Evolutionary conservation across 2,888 invertebrate genomes (phyloP), one percentile per base, ranked within the genome.

Genomic region (Lycia hirtaria): DNA sequence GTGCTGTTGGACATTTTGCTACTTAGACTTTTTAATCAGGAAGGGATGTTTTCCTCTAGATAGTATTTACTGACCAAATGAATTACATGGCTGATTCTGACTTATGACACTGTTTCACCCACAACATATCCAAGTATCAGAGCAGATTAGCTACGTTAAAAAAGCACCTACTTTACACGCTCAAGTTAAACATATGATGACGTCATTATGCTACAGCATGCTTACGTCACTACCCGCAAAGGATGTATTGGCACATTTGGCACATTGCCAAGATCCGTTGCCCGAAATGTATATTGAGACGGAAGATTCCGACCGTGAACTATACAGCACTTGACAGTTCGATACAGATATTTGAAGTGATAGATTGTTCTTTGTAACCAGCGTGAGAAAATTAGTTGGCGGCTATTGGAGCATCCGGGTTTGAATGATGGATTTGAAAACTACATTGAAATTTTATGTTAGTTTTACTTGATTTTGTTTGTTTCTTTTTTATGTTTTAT

Each of bases 181-280:
- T 33, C 20, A 19, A 7, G 20, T 14, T 17, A 22, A 45, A 3
- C 28, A 6, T 32, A 40, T 20, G 33, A 28, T 53, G 35, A 38
- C 30, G 22, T 50, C 37, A 37, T 19, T 44, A 44, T 20, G 28
- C 19, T 37, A 32, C 44, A 32, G 30, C 30, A 44, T 19, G 44
- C 20, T 32, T 30, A 30, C 30, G 30, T 33, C 32, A 32, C 32
- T 32, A 12, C 38, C 38, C n/a, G 14, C 14, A 32, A 40, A 54
- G 48, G 48, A 55, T 55, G 37, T 1, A 20, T 50, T 56, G 56
- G 56, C 7, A 30, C 3, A 19, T 19, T 50, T 56, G 56, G 56
- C 7, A 30, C 3, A 19, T 19, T 22, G 49, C 56, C 56, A 56
- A 22, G 30, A 44, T 38, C 35, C 24, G 12, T 43, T 43, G 51